Evolutionary conservation across 1,140 invertebrate species (phyloP).

Genomic region (Drosophila repleta): DNA sequence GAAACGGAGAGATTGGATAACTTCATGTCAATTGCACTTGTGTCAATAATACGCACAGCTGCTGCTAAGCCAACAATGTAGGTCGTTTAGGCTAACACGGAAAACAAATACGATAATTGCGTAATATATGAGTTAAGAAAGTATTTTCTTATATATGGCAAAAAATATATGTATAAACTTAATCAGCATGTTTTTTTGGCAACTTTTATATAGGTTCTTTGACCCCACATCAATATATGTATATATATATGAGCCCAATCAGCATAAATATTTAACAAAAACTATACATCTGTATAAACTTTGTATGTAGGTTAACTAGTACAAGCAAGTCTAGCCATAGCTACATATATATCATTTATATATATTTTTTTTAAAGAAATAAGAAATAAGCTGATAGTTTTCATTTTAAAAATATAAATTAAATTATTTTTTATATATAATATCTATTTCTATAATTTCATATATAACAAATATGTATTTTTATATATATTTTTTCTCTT

Average conservation of each 20-base stretch:
- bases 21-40: conserved; percentile 17
- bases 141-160: too few relatives aligned
- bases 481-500: neutral
- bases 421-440: too few relatives aligned
- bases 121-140: neutral
- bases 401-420: too few relatives aligned
- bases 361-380: neutral
- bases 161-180: neutral
- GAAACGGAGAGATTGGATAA: conserved; percentile 2
- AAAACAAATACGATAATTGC: conserved; percentile 13
- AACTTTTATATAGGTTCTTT: neutral
- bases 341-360: neutral
- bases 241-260: neutral
- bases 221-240: neutral
- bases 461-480: neutral
- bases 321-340: neutral
- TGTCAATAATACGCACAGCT: conserved; percentile 49
- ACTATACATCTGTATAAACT: conserved; percentile 4
- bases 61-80: conserved; percentile 8
- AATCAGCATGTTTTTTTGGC: conserved; percentile 19
- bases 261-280: neutral
- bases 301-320: neutral
- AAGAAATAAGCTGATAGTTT: too few relatives aligned
- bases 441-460: too few relatives aligned
- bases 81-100: neutral